Evolutionary conservation across 1,140 invertebrate species (phyloP), one percentile per base, ranked within the genome.

Genomic region (Wasmannia auropunctata): DNA sequence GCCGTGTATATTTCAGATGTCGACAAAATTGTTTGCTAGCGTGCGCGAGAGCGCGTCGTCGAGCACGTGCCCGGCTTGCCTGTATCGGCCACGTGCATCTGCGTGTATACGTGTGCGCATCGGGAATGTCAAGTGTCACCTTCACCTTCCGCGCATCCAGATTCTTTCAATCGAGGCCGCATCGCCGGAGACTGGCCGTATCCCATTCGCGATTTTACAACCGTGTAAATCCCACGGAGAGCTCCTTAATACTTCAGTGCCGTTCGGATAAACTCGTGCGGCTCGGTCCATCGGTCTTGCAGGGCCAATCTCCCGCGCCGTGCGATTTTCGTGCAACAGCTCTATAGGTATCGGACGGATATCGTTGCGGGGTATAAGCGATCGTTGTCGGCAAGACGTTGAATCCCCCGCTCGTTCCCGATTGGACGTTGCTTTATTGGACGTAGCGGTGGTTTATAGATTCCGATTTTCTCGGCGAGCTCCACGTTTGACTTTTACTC

Each of bases 361-460:
- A 86, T 86, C 87, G 83, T 62, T 46, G 56, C 81, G 14, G n/a
- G n/a, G 40, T 34, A 60, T 84, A 10, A 28, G 28, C 14, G 72
- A 60, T 62, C 40, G 58, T 56, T 56, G 49, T 25, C 75, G 75
- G 46, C 31, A 37, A 46, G 28, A 85, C 83, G 80, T 37, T 40
- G 72, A 28, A 88, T 89, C 63, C 74, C n/a, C 60, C 54, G 28
- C 70, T 80, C 86, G 54, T 72, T 34, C 34, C 31, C 49, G 79
- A 90, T 90, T 86, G 88, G 86, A 90, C 86, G 80, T 85, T 91
- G 91, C 86, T 92, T 92, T 92, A 92, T 91, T 89, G 91, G 83
- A 67, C 86, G 75, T 72, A 62, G 67, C 62, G 85, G 65, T 88
- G 79, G 87, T 91, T 91, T 92, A 92, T 92, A 88, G 92, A 92